Conservation (phyloP, 2,888 invertebrate genomes). For the Spicauda simplicius region DNA sequence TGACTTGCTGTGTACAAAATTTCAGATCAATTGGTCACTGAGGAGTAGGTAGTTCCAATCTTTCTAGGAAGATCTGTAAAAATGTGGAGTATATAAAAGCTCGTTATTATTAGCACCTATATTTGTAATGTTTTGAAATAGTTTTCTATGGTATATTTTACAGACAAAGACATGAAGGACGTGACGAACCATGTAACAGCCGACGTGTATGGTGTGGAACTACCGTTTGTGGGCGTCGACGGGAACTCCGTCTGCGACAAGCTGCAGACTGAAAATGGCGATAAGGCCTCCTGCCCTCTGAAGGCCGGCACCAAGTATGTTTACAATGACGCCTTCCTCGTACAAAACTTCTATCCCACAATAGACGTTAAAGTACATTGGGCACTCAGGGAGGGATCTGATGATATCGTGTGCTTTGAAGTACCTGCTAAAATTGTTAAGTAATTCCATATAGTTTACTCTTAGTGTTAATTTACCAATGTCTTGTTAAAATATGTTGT, state of each 20-base stretch:
- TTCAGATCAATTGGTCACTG: too few species aligned
- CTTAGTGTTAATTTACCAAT: neutral
- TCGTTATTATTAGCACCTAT: too few species aligned
- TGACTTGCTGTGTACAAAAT: too few species aligned
- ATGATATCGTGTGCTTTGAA: conserved; percentile 87
- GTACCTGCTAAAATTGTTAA: conserved; percentile 86
- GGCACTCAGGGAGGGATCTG: conserved; percentile 78
- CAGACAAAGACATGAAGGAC: conserved; percentile 80
- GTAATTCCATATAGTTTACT: conserved; percentile 43
- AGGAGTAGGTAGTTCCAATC: too few species aligned
- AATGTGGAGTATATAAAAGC: too few species aligned
- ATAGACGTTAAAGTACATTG: conserved; percentile 86
- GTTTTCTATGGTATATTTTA: conserved; percentile 45
- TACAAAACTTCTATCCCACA: conserved; percentile 80
- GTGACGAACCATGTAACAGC: conserved; percentile 87
- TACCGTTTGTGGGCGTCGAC: conserved; percentile 92
- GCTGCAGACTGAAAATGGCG: conserved; percentile 83
- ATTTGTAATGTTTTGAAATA: neutral
- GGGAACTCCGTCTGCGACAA: conserved; percentile 88
- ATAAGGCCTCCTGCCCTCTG: conserved; percentile 87
- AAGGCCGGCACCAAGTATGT: conserved; percentile 87
- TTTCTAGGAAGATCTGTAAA: too few species aligned
- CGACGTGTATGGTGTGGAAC: conserved; percentile 83
- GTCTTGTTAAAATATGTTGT: neutral
- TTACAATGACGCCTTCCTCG: conserved; percentile 87